These are phyloP conservation scores for Thera britannica DNA, from an alignment of 2,888 invertebrate genomes.

Conservation along the genomic window DNA sequence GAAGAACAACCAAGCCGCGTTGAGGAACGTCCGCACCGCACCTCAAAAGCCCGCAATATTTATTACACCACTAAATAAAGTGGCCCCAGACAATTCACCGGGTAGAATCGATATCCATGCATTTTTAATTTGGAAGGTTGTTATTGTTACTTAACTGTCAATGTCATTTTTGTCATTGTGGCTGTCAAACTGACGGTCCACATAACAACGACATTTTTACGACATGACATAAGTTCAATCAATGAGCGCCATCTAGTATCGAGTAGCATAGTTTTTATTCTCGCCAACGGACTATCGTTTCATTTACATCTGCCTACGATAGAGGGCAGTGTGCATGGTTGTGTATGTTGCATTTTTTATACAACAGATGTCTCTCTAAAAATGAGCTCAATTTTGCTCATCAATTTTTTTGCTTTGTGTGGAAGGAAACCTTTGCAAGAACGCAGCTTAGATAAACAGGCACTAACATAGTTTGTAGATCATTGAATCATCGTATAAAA, in stretches of 20 bases:
- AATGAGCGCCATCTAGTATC: slow-evolving; percentile 31
- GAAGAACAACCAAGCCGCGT: slow-evolving; percentile 18
- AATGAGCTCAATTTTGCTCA: background rate
- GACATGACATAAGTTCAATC: background rate
- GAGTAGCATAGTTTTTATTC: slow-evolving; percentile 27
- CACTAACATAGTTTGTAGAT: too few relatives aligned
- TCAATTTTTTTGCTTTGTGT: too few relatives aligned
- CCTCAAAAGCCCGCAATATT: slow-evolving; percentile 36
- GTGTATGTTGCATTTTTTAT: background rate
- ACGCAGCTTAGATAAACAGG: too few relatives aligned
- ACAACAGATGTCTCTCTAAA: slow-evolving; percentile 11
- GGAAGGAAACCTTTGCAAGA: too few relatives aligned
- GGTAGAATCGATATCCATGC: slow-evolving; percentile 6
- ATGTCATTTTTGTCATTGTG: slow-evolving; percentile 1
- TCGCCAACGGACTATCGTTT: background rate
- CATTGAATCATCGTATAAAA: too few relatives aligned
- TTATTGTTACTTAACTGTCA: background rate
- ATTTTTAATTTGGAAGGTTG: slow-evolving; percentile 32
- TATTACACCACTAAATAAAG: slow-evolving; percentile 38
- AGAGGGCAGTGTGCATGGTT: slow-evolving; percentile 21
- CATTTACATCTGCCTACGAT: background rate
- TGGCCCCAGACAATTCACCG: background rate
- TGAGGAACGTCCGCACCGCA: slow-evolving; percentile 52
- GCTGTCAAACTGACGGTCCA: slow-evolving; percentile 19
- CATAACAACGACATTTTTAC: slow-evolving; percentile 4